Conservation (phyloP, 2,797 vertebrate species). For the Enteromius trimaculatus region DNA sequence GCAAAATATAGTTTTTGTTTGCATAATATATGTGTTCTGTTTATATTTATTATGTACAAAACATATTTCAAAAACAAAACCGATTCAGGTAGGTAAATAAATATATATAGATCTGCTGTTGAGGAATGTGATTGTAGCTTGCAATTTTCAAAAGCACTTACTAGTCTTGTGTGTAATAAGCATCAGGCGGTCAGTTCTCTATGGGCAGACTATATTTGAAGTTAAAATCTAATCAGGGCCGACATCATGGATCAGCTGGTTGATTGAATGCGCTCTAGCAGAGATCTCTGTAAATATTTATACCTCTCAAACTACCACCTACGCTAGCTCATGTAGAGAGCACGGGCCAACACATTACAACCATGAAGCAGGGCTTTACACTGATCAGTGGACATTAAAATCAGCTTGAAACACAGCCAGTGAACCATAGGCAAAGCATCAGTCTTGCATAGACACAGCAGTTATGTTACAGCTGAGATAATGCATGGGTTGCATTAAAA, state of each 20-base stretch:
- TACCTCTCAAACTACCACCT: conserved; percentile 13
- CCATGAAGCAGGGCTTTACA: conserved; percentile 31
- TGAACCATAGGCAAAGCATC: conserved; percentile 20
- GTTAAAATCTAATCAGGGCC: conserved; percentile 9
- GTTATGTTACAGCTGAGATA: conserved; percentile 40
- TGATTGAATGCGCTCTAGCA: conserved; percentile 21
- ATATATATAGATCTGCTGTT: background rate
- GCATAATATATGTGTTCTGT: no score
- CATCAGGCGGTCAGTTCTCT: background rate
- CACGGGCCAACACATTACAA: background rate
- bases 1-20: no score
- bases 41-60: no score
- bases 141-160: background rate
- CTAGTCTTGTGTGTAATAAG: background rate
- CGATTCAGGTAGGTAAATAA: background rate
- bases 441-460: conserved; percentile 24
- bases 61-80: background rate
- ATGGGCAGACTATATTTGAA: background rate
- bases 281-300: conserved; percentile 35
- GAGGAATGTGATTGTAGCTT: background rate
- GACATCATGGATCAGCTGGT: conserved; percentile 29
- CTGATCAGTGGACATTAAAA: conserved; percentile 44
- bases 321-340: background rate
- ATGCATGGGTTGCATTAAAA: conserved; percentile 49
- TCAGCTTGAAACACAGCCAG: conserved; percentile 42